Conservation (phyloP, 1,140 invertebrate species). For the Ectropis grisescens region DNA sequence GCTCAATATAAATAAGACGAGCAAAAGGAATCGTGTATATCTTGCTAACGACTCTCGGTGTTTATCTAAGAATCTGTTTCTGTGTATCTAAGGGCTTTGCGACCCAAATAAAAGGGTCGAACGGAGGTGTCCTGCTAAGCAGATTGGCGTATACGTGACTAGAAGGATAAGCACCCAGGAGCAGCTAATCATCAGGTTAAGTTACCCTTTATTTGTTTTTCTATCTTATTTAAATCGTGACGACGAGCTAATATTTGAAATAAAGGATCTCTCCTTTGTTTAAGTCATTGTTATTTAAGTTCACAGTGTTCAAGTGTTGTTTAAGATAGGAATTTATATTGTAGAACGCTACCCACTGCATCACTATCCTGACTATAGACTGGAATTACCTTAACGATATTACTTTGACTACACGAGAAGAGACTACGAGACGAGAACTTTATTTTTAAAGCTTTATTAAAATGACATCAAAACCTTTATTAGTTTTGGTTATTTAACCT, state of each 20-base stretch:
- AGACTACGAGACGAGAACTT: too few species aligned
- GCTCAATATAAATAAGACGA: not conserved
- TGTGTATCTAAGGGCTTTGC: slow-evolving; percentile 33
- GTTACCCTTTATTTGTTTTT: slow-evolving; percentile 17
- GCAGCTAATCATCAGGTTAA: slow-evolving; percentile 32
- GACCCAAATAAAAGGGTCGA: slow-evolving; percentile 39
- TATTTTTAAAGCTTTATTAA: too few species aligned
- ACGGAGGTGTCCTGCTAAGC: slow-evolving; percentile 46
- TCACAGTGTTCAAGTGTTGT: not conserved
- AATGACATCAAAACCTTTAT: too few species aligned
- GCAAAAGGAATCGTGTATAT: slow-evolving; percentile 2
- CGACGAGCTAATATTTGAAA: not conserved
- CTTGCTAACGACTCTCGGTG: slow-evolving; percentile 16
- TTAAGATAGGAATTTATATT: not conserved
- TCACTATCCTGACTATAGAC: too few species aligned
- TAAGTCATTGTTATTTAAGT: not conserved
- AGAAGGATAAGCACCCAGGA: slow-evolving; percentile 28
- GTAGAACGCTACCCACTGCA: not conserved
- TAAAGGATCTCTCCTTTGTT: not conserved
- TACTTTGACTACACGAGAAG: too few species aligned
- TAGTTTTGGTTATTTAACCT: too few species aligned
- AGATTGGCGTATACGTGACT: slow-evolving; percentile 48
- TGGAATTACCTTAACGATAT: too few species aligned
- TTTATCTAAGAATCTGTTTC: slow-evolving; percentile 39
- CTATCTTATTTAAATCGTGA: not conserved